These are phyloP conservation scores for Microtus pennsylvanicus DNA, from an alignment of 2,113 vertebrate species.

Conservation along the genomic window DNA sequence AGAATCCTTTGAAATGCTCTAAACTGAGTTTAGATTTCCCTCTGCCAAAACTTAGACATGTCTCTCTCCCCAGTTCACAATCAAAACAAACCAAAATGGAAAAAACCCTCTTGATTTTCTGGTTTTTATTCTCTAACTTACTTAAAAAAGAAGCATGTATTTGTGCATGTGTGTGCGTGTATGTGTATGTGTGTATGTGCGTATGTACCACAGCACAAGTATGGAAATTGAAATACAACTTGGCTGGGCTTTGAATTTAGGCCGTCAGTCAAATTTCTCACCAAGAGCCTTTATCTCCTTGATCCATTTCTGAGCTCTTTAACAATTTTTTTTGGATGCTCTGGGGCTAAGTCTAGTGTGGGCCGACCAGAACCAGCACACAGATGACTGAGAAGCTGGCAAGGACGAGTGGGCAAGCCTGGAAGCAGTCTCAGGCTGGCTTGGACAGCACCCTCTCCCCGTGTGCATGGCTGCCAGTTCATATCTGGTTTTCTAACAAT, in stretches of 20 bases:
- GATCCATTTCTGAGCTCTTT: background rate
- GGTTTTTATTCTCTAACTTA: background rate
- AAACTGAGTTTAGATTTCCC: background rate
- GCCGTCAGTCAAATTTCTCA: background rate
- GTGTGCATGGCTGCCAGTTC: background rate
- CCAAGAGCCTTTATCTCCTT: background rate
- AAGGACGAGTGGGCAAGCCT: rapidly evolving
- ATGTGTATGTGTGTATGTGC: background rate
- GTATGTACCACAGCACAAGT: background rate
- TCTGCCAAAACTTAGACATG: background rate
- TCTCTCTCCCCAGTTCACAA: background rate
- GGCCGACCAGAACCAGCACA: background rate
- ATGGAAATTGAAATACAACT: background rate
- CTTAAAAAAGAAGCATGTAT: background rate
- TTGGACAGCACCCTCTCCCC: background rate
- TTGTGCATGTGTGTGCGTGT: background rate
- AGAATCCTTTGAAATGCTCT: background rate
- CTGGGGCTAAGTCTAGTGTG: background rate
- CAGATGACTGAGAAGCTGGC: background rate
- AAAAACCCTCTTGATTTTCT: background rate
- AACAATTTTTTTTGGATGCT: background rate
- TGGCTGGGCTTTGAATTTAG: background rate
- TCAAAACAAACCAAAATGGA: background rate
- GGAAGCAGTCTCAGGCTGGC: background rate
- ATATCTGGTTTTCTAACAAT: background rate